Percentiles rank a stretch among this genome's conserved stretches.
phyloP scores from a whole-genome alignment of 2,888 invertebrate genomes.

The Lochmaea crataegi region DNA sequence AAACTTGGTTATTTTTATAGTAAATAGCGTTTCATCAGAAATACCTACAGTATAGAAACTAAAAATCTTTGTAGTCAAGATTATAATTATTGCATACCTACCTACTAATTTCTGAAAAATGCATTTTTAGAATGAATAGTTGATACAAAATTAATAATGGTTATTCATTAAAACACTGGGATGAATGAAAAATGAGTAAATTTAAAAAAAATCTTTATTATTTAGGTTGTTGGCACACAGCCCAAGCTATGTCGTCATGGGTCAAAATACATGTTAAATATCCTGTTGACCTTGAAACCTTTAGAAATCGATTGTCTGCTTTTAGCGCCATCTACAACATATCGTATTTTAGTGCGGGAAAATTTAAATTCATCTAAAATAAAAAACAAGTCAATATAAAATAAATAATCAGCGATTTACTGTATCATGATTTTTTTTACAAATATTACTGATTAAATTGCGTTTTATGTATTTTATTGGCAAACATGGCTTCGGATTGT shows the following conservation, averaged over 20 bases:
- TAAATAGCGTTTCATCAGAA: neutral
- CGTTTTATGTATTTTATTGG: no score
- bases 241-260: slow-evolving; percentile 46
- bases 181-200: slow-evolving; percentile 5
- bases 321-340: slow-evolving; percentile 38
- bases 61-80: no score
- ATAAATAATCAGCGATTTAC: no score
- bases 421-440: no score
- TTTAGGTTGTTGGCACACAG: slow-evolving; percentile 45
- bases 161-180: neutral
- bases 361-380: slow-evolving; percentile 24
- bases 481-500: no score
- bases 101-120: neutral
- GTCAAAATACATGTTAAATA: slow-evolving; percentile 31
- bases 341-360: slow-evolving; percentile 28
- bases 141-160: neutral
- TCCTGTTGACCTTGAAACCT: slow-evolving; percentile 44
- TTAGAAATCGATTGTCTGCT: slow-evolving; percentile 32
- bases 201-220: slow-evolving; percentile 7
- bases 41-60: no score
- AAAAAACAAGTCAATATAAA: no score
- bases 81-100: neutral
- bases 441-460: no score
- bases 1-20: neutral
- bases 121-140: neutral